Conservation (phyloP, 2,113 vertebrate genomes). For the Myrmecobius fasciatus region DNA sequence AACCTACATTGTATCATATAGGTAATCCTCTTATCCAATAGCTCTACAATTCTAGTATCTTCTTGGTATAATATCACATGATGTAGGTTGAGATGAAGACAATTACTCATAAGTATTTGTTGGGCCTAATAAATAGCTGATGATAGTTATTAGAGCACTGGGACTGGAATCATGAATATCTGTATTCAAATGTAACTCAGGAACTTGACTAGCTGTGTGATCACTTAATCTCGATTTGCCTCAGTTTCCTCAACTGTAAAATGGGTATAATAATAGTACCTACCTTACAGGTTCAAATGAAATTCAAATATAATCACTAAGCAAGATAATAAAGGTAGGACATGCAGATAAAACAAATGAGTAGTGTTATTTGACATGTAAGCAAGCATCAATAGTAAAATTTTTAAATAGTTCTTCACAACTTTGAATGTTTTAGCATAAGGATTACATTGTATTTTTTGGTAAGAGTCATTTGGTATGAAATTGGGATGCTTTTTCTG, state of each 20-base stretch:
- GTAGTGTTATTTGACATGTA: background rate
- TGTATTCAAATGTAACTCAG: background rate
- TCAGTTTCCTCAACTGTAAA: background rate
- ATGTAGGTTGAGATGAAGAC: background rate
- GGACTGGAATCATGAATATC: background rate
- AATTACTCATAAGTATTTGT: background rate
- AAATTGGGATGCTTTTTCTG: background rate
- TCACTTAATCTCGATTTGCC: background rate
- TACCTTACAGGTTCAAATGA: background rate
- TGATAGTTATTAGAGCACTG: background rate
- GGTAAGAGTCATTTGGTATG: background rate
- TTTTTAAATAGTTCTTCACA: background rate
- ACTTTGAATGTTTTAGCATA: background rate
- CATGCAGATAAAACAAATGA: slow-evolving; percentile 29
- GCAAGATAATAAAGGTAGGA: slow-evolving; percentile 6
- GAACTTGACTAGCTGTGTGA: background rate
- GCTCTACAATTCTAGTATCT: background rate
- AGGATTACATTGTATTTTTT: background rate
- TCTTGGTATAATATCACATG: background rate
- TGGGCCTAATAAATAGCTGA: background rate
- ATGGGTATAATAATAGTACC: background rate
- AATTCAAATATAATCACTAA: slow-evolving; percentile 26
- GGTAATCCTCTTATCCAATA: background rate
- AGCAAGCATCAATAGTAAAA: background rate
- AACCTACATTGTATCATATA: background rate